These are phyloP conservation scores for Tympanuchus pallidicinctus DNA, from an alignment of 2,113 vertebrate species.

Conservation along the genomic window DNA sequence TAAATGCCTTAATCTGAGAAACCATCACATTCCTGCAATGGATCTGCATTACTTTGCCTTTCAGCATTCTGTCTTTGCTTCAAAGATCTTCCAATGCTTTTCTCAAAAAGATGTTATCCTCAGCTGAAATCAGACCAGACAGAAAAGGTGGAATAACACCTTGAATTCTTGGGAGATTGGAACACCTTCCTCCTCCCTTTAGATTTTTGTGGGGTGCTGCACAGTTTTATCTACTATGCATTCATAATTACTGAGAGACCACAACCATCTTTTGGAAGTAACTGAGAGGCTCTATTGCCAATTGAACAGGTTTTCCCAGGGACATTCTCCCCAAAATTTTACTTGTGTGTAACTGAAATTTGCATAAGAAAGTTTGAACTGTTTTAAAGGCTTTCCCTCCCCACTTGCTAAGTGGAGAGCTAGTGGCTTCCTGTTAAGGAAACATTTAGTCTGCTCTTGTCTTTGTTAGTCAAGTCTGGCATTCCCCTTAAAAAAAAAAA, in stretches of 20 bases:
- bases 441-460: constrained; percentile 67
- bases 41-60: not conserved
- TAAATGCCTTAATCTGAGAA: not conserved
- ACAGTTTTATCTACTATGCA: not conserved
- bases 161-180: not conserved
- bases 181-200: not conserved
- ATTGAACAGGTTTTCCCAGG: not conserved
- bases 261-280: not conserved
- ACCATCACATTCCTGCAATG: not conserved
- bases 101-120: constrained; percentile 17
- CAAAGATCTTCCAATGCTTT: not conserved
- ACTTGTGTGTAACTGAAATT: constrained; percentile 24
- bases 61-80: not conserved
- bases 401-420: constrained; percentile 44
- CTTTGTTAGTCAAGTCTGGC: constrained; percentile 76
- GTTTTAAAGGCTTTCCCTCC: constrained; percentile 48
- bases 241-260: not conserved
- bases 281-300: not conserved
- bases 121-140: not conserved
- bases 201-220: not conserved
- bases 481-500: constrained; percentile 53
- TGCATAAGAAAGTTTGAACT: constrained; percentile 50
- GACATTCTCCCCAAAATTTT: constrained; percentile 5
- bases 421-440: constrained; percentile 78
- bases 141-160: not conserved